Percentiles rank a stretch among this genome's conserved stretches.
Evolutionary conservation across 2,113 vertebrate species (phyloP).

Genomic region (Apteryx owenii): DNA sequence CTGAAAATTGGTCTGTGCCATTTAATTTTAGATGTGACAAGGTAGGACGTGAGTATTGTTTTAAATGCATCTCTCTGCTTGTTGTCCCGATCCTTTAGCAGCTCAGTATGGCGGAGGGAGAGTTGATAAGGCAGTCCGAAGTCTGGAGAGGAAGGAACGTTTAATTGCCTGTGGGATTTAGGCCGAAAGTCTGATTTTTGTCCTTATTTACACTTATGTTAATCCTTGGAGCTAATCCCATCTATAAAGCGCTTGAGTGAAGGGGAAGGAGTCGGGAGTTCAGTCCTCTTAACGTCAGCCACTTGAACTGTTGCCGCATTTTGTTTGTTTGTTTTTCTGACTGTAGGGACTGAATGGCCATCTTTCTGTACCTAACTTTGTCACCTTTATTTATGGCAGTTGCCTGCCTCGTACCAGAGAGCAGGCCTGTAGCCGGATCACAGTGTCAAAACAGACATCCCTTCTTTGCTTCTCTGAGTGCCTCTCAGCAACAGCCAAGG

Average conservation of each 20-base stretch:
- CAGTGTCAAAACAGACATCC: not conserved
- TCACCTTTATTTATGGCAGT: rapidly evolving
- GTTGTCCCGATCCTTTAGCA: not conserved
- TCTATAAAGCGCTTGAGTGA: not conserved
- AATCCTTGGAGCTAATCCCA: not conserved
- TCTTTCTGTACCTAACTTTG: not conserved
- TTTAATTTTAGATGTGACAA: not conserved
- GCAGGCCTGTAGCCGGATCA: not conserved
- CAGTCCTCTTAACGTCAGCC: not conserved
- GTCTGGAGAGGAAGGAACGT: not conserved
- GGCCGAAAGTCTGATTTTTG: not conserved
- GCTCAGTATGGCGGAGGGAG: not conserved
- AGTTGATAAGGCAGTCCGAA: not conserved
- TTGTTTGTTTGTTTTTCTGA: not conserved
- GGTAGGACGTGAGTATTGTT: not conserved
- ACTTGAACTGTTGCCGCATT: rapidly evolving
- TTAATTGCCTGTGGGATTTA: not conserved
- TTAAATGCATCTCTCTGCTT: not conserved
- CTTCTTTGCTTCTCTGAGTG: not conserved
- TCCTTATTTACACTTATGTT: not conserved
- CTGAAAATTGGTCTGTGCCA: not conserved
- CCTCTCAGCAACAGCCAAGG: not conserved
- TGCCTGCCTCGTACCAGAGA: not conserved
- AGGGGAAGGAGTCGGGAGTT: not conserved
- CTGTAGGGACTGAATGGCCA: rapidly evolving